Base-by-base conservation (phyloP, 1,140 invertebrate genomes). In the Magallana gigas region DNA sequence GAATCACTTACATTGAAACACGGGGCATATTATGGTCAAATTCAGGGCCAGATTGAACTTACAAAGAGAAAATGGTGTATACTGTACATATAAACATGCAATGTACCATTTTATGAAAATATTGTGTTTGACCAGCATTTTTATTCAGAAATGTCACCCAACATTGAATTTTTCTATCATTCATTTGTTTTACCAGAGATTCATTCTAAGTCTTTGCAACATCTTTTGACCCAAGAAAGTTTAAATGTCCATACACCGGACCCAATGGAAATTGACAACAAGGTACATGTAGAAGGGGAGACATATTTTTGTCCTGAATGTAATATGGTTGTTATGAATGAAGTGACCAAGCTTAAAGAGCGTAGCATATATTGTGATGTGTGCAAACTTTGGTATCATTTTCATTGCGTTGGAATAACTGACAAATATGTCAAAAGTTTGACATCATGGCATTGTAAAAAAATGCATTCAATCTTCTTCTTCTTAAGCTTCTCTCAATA, bases 21-120 rank as follows among this genome's bases (percentile, higher is more conserved):
- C 48, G 14, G 29, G 48, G n/a, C 71, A 23, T 83, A 83, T 57
- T 83, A 83, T 64, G 71, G 16, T 23, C 88, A 88, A 81, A 64
- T 89, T 48, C 86, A 88, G 23, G 86, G 88, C n/a, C 88, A 89
- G 36, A 48, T 89, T 12, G 57, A 76, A 14, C 71, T 89, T 8
- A 85, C 84, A 57, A 83, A 58, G 8, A 3, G 84, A 60, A 57
- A 60, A 59, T 89, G 57, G 36, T 89, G 88, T 87, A 57, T 64
- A 18, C 80, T 87, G 68, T 87, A 58, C 76, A 36, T 84, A 16
- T 87, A 80, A 11, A 87, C 87, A 36, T 84, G 83, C 23, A 87
- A 87, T 85, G 83, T 83, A 14, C 48, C 36, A 16, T 68, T 64
- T 56, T 8, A 83, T 59, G 58, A 64, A 62, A 64, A 5, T 57